Evolutionary conservation across 2,797 vertebrate genomes (phyloP).

Genomic region (Thunnus albacares): DNA sequence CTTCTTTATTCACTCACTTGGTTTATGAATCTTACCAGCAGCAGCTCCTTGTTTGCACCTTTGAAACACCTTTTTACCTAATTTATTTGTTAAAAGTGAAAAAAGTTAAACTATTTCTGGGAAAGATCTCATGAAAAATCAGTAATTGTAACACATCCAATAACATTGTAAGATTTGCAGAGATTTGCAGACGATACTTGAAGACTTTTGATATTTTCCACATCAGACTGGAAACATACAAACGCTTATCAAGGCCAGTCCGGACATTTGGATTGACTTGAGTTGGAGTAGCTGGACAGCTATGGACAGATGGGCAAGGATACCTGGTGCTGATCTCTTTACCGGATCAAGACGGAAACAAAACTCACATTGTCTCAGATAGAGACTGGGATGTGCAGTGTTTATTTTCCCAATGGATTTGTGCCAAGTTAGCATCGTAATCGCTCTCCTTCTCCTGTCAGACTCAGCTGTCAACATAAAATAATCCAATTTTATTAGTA

Average conservation of each 20-base stretch:
- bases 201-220: neutral
- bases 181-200: neutral
- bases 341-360: neutral
- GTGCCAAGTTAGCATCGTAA: constrained; percentile 60
- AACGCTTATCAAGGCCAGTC: neutral
- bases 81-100: neutral
- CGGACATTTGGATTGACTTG: constrained; percentile 15
- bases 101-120: neutral
- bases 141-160: constrained; percentile 7
- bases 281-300: neutral
- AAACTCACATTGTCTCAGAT: neutral
- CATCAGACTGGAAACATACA: neutral
- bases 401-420: constrained; percentile 52
- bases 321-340: neutral
- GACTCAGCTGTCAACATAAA: constrained; percentile 1
- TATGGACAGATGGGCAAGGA: no score
- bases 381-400: constrained; percentile 15
- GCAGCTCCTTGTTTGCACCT: constrained; percentile 7
- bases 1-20: constrained; percentile 4
- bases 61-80: neutral
- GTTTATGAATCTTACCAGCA: neutral
- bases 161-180: neutral
- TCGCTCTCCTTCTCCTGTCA: constrained; percentile 16
- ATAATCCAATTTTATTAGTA: neutral
- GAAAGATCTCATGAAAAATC: neutral